Conservation (phyloP, 2,797 vertebrate species). For the Tiaroga cobitis region DNA sequence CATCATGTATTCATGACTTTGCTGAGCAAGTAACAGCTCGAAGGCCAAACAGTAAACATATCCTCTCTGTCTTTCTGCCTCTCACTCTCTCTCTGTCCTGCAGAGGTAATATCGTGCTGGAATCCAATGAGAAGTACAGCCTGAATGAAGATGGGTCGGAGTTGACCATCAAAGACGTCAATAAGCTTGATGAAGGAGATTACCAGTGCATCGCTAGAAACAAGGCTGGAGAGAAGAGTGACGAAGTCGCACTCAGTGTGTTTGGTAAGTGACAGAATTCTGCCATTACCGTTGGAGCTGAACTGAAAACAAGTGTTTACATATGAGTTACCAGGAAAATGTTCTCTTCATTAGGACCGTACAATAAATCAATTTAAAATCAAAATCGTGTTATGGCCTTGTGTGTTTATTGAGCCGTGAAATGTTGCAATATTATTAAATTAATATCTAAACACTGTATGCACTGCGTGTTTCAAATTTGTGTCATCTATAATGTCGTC, state of each 20-base stretch:
- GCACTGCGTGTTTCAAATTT: neutral
- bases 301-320: conserved; percentile 22
- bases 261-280: conserved; percentile 83
- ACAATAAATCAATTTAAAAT: conserved; percentile 12
- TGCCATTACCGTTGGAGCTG: neutral
- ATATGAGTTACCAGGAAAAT: conserved; percentile 9
- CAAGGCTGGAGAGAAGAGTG: conserved; percentile 90
- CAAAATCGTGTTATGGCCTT: neutral
- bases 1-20: conserved; percentile 49
- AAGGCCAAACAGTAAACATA: conserved; percentile 51
- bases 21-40: conserved; percentile 41
- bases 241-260: conserved; percentile 93
- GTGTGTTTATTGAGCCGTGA: conserved; percentile 16
- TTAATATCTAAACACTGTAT: neutral
- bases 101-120: conserved; percentile 77
- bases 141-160: conserved; percentile 91
- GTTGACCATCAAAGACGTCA: conserved; percentile 87
- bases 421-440: conserved; percentile 9
- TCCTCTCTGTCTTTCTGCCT: neutral
- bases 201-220: conserved; percentile 94
- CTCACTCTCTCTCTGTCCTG: conserved; percentile 26
- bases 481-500: neutral
- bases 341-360: neutral
- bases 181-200: conserved; percentile 93
- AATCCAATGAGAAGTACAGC: conserved; percentile 84